Evolutionary conservation across 2,888 invertebrate genomes (phyloP).

Genomic region (Dioctria rufipes): DNA sequence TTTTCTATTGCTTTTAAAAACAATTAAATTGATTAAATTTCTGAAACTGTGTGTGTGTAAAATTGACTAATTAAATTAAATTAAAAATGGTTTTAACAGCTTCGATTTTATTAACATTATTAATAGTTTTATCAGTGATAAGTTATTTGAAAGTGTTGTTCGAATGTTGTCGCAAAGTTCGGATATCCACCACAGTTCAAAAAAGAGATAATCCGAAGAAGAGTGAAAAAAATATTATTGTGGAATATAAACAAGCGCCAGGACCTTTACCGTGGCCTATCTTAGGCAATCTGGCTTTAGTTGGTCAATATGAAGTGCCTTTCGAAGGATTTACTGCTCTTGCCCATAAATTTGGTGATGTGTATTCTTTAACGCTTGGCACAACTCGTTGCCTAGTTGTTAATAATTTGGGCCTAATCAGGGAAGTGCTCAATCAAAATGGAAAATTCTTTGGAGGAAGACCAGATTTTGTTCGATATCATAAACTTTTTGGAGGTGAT

Average conservation of each 20-base stretch:
- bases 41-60: not conserved
- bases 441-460: constrained; percentile 88
- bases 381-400: constrained; percentile 81
- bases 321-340: constrained; percentile 82
- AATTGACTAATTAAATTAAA: not conserved
- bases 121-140: constrained; percentile 33
- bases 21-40: not conserved
- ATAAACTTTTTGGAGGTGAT: constrained; percentile 87
- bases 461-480: constrained; percentile 86
- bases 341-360: constrained; percentile 80
- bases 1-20: not conserved
- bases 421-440: constrained; percentile 84
- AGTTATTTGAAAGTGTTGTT: constrained; percentile 63
- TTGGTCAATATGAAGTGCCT: constrained; percentile 78
- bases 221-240: constrained; percentile 32
- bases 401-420: constrained; percentile 80
- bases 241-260: constrained; percentile 72
- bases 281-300: constrained; percentile 80
- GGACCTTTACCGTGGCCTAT: constrained; percentile 80
- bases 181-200: constrained; percentile 58
- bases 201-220: not conserved
- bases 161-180: constrained; percentile 63
- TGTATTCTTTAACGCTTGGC: constrained; percentile 81
- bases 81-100: constrained; percentile 33
- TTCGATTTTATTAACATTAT: not conserved